Evolutionary conservation across 2,797 vertebrate species (phyloP), one percentile per base, ranked within the genome.

Genomic region (Anguilla anguilla): DNA sequence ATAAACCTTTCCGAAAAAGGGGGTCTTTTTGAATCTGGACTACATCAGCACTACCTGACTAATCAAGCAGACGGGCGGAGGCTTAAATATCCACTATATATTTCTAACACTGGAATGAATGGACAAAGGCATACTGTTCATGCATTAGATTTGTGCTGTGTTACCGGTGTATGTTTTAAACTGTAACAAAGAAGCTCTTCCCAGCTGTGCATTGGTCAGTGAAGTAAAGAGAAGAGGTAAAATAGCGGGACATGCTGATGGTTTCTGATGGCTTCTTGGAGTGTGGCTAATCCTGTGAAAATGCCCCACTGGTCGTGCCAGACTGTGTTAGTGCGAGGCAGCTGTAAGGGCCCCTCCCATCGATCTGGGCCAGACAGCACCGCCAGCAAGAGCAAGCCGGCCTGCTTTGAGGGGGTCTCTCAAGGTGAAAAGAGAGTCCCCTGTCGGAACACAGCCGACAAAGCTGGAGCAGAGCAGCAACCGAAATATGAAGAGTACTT

Each of bases 201-300:
- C 51, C 83, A 55, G n/a, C 51, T 35, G 83, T 46, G 51, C 83
- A 53, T 57, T 84, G 39, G 28, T n/a, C 51, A n/a, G 7, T 82
- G 46, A 84, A 83, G 79, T 51, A 22, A 57, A 84, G 25, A 82
- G 79, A 22, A 82, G 43, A 51, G 51, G 55, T 53, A 83, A 55
- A 83, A n/a, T 6, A 55, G n/a, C 4, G 19, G 83, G 28, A n/a
- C 5, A 31, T 55, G 55, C 11, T 17, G n/a, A 55, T 31, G 11
- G 13, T 15, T 83, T 83, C 13, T 28, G 25, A 53, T 28, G 49
- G n/a, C 31, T 84, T 84, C 57, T 55, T 31, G n/a, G 53, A 84
- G 51, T 31, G 83, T 35, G 51, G 17, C 83, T 57, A 84, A 59
- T 84, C 31, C 53, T 84, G n/a, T 17, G 83, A n/a, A 19, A 84